Conservation (phyloP, 1,140 invertebrate genomes). For the Drosophila neocordata region DNA sequence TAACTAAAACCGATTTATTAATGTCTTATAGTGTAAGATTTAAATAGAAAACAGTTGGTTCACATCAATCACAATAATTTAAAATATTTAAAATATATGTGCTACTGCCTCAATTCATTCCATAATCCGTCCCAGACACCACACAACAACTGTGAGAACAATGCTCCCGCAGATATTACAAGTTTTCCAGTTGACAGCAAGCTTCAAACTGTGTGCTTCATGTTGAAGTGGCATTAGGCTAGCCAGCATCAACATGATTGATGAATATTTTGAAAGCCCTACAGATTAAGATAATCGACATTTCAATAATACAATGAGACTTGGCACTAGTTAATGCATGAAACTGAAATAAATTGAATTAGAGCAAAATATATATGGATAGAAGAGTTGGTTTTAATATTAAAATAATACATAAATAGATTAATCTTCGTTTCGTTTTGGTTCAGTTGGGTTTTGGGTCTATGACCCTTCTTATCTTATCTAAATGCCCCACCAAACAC, state of each 20-base stretch:
- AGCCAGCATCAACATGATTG: conserved; percentile 42
- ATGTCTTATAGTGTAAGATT: neutral
- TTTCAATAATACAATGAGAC: conserved; percentile 57
- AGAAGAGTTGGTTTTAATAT: neutral
- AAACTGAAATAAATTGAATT: conserved; percentile 1
- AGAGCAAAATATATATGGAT: neutral
- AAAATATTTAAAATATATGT: neutral
- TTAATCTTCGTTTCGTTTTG: conserved; percentile 2
- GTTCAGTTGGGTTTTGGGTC: neutral
- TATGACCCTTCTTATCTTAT: conserved; percentile 49
- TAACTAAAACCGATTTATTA: neutral
- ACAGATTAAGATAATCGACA: conserved; percentile 64
- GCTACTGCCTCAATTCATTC: neutral
- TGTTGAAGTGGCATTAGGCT: conserved; percentile 51
- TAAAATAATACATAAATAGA: neutral
- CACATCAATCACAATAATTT: neutral
- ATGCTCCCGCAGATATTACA: neutral
- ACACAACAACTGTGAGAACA: conserved; percentile 17
- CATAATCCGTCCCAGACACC: neutral
- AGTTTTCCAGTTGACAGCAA: neutral
- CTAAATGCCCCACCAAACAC: conserved; percentile 36
- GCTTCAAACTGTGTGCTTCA: conserved; percentile 3
- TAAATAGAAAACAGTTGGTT: no score
- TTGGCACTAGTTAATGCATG: neutral
- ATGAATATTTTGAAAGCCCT: conserved; percentile 51